Conservation (phyloP, 2,113 vertebrate genomes). For the Crypturellus undulatus region DNA sequence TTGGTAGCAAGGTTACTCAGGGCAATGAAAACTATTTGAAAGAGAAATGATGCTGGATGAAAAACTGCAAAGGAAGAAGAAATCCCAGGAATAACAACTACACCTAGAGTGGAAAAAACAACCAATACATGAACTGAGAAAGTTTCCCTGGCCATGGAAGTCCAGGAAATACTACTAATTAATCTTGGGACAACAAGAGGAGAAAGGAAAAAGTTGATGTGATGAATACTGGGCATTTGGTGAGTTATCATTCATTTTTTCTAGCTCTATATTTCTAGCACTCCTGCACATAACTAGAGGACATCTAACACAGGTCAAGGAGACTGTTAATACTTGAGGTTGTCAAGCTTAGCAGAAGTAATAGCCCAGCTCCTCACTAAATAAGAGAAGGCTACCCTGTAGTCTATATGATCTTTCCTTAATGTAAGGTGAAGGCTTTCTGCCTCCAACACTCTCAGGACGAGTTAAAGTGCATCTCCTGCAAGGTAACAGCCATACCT, state of each 20-base stretch:
- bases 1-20: constrained; percentile 51
- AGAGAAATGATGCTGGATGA: background rate
- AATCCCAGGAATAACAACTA: background rate
- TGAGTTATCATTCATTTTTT: background rate
- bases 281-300: background rate
- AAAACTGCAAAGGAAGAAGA: background rate
- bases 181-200: background rate
- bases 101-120: background rate
- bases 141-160: background rate
- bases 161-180: background rate
- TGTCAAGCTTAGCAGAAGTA: background rate
- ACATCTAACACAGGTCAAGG: background rate
- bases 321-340: background rate
- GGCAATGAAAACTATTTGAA: constrained; percentile 2
- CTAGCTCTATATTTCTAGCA: background rate
- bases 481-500: background rate
- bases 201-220: background rate
- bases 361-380: background rate
- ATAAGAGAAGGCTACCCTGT: background rate
- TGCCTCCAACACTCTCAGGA: background rate
- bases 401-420: background rate
- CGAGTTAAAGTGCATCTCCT: background rate
- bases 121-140: background rate
- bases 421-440: background rate
- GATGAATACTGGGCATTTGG: background rate